These are phyloP conservation scores for Eristalis intricaria DNA, from an alignment of 2,888 invertebrate genomes.

Conservation along the genomic window DNA sequence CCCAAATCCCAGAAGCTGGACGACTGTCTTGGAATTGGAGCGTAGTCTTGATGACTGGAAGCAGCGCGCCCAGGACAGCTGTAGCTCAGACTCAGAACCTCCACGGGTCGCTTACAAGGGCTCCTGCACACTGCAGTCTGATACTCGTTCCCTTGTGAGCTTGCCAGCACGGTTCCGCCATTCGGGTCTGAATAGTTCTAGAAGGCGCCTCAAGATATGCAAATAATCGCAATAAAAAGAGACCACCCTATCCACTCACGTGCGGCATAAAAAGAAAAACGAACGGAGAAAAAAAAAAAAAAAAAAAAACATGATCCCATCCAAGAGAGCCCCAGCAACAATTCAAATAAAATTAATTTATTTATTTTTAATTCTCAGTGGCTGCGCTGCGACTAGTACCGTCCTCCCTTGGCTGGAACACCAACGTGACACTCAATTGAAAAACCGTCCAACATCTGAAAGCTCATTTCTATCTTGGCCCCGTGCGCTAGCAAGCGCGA, in stretches of 20 bases:
- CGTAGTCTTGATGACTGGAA: too few species aligned
- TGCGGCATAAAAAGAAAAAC: constrained; percentile 11
- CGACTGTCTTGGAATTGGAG: too few species aligned
- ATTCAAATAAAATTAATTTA: constrained; percentile 56
- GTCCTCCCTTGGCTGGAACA: constrained; percentile 37
- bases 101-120: too few species aligned
- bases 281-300: background rate
- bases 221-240: background rate
- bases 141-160: too few species aligned
- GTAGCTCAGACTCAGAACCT: too few species aligned
- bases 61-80: too few species aligned
- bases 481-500: too few species aligned
- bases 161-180: too few species aligned
- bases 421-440: constrained; percentile 66
- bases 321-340: constrained; percentile 21
- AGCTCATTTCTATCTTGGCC: constrained; percentile 18
- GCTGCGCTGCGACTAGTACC: background rate
- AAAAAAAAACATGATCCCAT: constrained; percentile 1
- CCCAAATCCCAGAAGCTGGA: too few species aligned
- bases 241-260: constrained; percentile 52
- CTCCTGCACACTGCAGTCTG: too few species aligned
- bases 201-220: background rate
- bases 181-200: too few species aligned
- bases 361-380: constrained; percentile 27
- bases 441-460: constrained; percentile 38